Percentiles rank a stretch among this genome's conserved stretches.
phyloP scores from a whole-genome alignment of 2,113 vertebrate genomes.

The Leptobrachium leishanense region DNA sequence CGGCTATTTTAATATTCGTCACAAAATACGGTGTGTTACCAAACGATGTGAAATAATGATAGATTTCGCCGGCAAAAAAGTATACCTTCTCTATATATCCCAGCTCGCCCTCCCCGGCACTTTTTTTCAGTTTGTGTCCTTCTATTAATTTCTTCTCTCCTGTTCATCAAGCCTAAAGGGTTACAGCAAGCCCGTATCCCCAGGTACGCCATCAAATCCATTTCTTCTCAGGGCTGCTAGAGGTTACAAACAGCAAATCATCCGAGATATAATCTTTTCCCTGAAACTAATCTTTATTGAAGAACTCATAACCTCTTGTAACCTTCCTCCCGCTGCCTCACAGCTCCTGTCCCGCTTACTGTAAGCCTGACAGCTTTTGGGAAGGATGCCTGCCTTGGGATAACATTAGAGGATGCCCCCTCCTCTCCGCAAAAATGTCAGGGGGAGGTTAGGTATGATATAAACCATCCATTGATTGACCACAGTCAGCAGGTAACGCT shows the following conservation, averaged over 20 bases:
- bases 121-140: not conserved
- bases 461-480: slow-evolving; percentile 33
- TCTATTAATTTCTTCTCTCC: not conserved
- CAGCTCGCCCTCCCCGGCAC: too few species aligned
- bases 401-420: slow-evolving; percentile 26
- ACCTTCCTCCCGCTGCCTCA: slow-evolving; percentile 38
- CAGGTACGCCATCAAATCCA: slow-evolving; percentile 35
- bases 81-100: too few species aligned
- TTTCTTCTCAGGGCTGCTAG: slow-evolving; percentile 34
- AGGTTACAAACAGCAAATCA: slow-evolving; percentile 49
- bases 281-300: slow-evolving; percentile 51
- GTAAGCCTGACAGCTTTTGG: slow-evolving; percentile 44
- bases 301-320: slow-evolving; percentile 48
- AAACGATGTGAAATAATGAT: too few species aligned
- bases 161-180: slow-evolving; percentile 18
- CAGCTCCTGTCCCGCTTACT: slow-evolving; percentile 36
- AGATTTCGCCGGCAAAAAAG: too few species aligned
- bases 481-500: slow-evolving; percentile 36
- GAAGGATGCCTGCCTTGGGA: slow-evolving; percentile 31
- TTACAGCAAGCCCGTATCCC: slow-evolving; percentile 26
- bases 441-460: slow-evolving; percentile 20
- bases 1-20: too few species aligned
- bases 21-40: too few species aligned
- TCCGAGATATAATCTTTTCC: slow-evolving; percentile 48
- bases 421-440: slow-evolving; percentile 37